phyloP scores from a whole-genome alignment of 1,140 invertebrate species.

The Anoplolepis gracilipes region DNA sequence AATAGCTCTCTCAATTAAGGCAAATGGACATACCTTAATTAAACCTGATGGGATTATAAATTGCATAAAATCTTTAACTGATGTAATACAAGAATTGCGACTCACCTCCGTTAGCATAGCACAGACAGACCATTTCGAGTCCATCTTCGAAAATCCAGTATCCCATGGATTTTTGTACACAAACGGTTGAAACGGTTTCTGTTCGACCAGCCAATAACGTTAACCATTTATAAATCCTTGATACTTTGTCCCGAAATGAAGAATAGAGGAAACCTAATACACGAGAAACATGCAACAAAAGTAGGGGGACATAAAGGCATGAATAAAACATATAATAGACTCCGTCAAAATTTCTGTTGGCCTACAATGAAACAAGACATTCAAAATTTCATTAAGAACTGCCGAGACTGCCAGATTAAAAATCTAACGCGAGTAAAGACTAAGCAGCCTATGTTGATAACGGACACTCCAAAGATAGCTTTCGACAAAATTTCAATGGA shows the following conservation, averaged over 20 bases:
- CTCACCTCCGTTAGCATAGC: neutral
- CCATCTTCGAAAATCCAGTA: no score
- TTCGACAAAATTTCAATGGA: slow-evolving; percentile 2
- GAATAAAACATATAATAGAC: neutral
- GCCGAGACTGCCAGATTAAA: neutral
- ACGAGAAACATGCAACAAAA: neutral
- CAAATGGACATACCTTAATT: no score
- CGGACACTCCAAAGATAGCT: neutral
- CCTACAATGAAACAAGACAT: neutral
- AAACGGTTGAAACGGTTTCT: no score
- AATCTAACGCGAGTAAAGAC: neutral
- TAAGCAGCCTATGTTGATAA: neutral
- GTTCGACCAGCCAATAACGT: no score
- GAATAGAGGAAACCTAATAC: neutral
- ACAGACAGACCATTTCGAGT: neutral
- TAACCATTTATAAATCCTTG: no score
- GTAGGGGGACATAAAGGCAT: neutral
- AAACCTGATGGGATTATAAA: no score
- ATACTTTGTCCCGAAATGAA: no score
- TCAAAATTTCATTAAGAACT: neutral
- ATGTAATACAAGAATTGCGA: neutral
- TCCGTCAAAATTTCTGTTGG: neutral
- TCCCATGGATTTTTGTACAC: no score
- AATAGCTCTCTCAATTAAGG: no score
- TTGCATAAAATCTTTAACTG: no score